Base-by-base conservation (phyloP, 2,113 vertebrate species). In the Chelonoidis abingdonii region DNA sequence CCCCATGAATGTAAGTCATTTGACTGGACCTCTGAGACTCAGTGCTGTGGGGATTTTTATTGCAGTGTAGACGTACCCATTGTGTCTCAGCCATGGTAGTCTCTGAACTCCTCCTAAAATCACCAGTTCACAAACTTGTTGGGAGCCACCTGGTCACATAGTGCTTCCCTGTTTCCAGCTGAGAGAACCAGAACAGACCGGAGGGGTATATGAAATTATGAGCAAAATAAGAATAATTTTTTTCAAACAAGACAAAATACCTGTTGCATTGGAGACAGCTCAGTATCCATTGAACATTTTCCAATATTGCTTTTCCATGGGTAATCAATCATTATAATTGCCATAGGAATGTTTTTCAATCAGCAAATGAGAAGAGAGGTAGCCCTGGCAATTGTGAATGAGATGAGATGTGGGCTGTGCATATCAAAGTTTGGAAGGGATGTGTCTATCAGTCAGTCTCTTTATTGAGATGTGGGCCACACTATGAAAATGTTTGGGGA, bases 261-360 rank as follows among this genome's bases (percentile, higher is more conserved):
- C 83, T 14, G 12, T 54, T 16, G 0, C 0, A 19, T 16, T 41
- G 80, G 44, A 5, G 2, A 24, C 54, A 49, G 44, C 44, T 53
- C 35, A 53, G 10, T 84, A 31, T 84, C 1, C 59, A 78, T 38
- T 72, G 38, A 72, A 80, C 31, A 35, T 69, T 92, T 80, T 86
- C 17, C 14, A 76, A 4, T 24, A 17, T 14, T 84, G 11, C 84
- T 85, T 49, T 53, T 41, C 19, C 1, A 0, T n/a, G 2, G 53
- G 12, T 0, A 0, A 79, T 69, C 59, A 87, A 56, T 47, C 1
- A 1, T 4, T 53, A 1, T 44, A 78, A 90, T 93, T 89, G 57
- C 80, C 84, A 12, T 21, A 49, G 4, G 31, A 29, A 3, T 81
- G 31, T 83, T 83, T 25, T 2, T 24, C 53, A 85, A 44, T 16